Percentiles rank a stretch among this genome's conserved stretches.
phyloP scores from a whole-genome alignment of 2,888 invertebrate species.

The Eupithecia dodoneata region DNA sequence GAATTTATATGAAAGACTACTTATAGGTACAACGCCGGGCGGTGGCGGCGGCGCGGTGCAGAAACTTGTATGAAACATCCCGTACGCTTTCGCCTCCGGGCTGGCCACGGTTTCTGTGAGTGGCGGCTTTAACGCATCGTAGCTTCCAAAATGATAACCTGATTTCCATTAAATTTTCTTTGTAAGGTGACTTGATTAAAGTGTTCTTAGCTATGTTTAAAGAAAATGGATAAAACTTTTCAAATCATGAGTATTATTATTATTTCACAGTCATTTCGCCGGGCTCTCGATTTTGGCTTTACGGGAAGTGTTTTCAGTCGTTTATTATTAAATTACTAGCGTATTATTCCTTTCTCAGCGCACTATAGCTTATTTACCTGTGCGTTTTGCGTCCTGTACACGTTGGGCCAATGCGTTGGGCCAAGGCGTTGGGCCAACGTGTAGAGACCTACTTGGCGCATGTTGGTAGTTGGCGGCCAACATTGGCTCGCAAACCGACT shows the following conservation, averaged over 20 bases:
- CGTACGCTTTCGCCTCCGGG: too few relatives aligned
- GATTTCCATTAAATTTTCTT: not conserved
- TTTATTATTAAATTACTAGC: not conserved
- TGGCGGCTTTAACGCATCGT: not conserved
- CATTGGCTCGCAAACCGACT: too few relatives aligned
- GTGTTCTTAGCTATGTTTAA: not conserved
- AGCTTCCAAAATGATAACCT: not conserved
- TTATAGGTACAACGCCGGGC: too few relatives aligned
- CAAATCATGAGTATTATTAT: not conserved
- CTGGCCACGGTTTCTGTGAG: too few relatives aligned
- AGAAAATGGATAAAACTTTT: not conserved
- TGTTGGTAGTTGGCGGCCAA: too few relatives aligned
- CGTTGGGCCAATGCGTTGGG: too few relatives aligned
- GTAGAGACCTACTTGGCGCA: too few relatives aligned
- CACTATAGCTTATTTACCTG: not conserved
- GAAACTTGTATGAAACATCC: too few relatives aligned
- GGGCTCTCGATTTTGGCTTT: not conserved
- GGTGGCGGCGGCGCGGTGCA: too few relatives aligned
- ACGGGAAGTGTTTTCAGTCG: not conserved
- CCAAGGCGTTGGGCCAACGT: too few relatives aligned
- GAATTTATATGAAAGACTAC: too few relatives aligned
- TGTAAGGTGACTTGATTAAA: not conserved
- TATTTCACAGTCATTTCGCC: not conserved
- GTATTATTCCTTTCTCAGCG: not conserved
- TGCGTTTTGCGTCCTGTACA: not conserved